Base-by-base conservation (phyloP, 2,797 vertebrate species). In the Agapornis canus region DNA sequence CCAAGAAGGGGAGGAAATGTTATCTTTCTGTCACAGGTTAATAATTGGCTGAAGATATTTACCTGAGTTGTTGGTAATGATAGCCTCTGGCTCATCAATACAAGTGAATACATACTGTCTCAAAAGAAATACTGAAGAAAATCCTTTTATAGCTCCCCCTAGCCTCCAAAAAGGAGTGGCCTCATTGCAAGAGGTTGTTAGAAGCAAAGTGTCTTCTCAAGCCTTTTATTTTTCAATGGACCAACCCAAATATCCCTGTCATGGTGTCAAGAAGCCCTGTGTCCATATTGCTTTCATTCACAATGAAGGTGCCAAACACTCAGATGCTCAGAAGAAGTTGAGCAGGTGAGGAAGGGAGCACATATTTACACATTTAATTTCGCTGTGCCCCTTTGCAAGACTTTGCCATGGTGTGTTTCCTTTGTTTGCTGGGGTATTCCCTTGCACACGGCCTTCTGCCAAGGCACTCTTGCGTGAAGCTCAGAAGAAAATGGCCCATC, bases 21-120 rank as follows among this genome's bases (percentile, higher is more conserved):
- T 92, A 39, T 91, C 57, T 86, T 95, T 93, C 91, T 91, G 79
- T 92, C 92, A 88, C 54, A 86, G 80, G 82, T 88, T 96, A 88
- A 91, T 94, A 94, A 92, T 90, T 90, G 84, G 66, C 37, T 97
- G 87, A 88, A 91, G 92, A 86, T 86, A 49, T 94, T 95, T 95
- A 70, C 87, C 72, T 93, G 91, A 88, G 69, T 89, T 93, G 76
- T 83, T 75, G 32, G 80, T 92, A 96, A 92, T 93, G 88, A 96
- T 90, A 86, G 94, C 96, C 92, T 92, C 92, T 94, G 92, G 94
- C 89, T 10, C 87, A 95, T 94, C 96, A 94, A 96, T 95, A 94
- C 40, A 54, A 90, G 85, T 52, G 61, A 94, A 93, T 91, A 79
- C 72, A 76, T 72, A 47, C 72, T 82, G 72, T 90, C 91, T 85